Percentiles rank a stretch among this genome's conserved stretches.
Evolutionary conservation across 2,888 invertebrate species (phyloP).

Genomic region (Phortica okadai): DNA sequence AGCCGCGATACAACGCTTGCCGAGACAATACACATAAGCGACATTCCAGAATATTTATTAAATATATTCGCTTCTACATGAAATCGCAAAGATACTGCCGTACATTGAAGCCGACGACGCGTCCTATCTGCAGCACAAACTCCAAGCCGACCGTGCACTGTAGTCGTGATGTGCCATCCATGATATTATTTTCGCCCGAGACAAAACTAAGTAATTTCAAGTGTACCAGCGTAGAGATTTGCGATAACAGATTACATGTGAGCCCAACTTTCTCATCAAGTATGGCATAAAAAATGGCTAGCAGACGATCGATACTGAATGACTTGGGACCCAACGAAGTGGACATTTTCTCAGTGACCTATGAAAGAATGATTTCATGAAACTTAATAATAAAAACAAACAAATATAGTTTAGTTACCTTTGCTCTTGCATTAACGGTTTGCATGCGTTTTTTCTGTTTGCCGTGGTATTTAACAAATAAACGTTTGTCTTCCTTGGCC

Average conservation of each 20-base stretch:
- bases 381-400: background rate
- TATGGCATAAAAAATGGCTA: constrained; percentile 94
- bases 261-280: constrained; percentile 89
- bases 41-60: constrained; percentile 80
- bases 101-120: constrained; percentile 86
- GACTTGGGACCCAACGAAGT: constrained; percentile 89
- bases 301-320: constrained; percentile 87
- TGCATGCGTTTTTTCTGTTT: constrained; percentile 83
- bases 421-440: constrained; percentile 80
- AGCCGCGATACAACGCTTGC: constrained; percentile 83
- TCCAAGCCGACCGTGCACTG: constrained; percentile 91
- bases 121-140: constrained; percentile 86
- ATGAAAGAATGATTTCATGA: background rate
- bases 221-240: constrained; percentile 91
- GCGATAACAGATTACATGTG: constrained; percentile 90
- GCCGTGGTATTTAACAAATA: constrained; percentile 89
- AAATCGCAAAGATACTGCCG: constrained; percentile 87
- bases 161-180: constrained; percentile 86
- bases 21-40: constrained; percentile 84
- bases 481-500: constrained; percentile 88
- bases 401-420: constrained; percentile 67
- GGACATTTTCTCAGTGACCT: constrained; percentile 79
- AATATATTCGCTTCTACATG: constrained; percentile 77
- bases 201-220: constrained; percentile 85
- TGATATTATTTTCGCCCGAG: constrained; percentile 83